These are phyloP conservation scores for Hylaeus anthracinus DNA, from an alignment of 1,140 invertebrate genomes.

Conservation along the genomic window DNA sequence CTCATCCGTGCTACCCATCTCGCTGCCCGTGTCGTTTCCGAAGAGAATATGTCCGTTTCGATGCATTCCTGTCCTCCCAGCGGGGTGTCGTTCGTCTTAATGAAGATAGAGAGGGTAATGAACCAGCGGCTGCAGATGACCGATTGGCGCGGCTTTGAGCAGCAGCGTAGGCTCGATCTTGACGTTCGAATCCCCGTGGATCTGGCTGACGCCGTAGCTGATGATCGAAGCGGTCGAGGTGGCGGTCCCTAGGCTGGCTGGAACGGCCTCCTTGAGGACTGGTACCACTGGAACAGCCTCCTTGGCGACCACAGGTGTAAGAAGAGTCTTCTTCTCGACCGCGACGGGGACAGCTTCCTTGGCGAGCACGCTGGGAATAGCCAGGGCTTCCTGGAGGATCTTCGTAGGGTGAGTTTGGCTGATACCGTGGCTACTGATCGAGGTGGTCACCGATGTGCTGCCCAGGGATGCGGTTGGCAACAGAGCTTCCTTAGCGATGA, in stretches of 20 bases:
- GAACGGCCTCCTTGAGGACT: not conserved
- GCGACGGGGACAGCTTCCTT: not conserved
- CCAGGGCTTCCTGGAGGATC: not conserved
- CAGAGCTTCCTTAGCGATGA: not conserved
- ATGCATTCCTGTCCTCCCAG: not conserved
- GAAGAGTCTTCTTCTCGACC: not conserved
- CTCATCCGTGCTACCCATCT: not conserved
- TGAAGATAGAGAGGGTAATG: not conserved
- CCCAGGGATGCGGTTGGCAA: not conserved
- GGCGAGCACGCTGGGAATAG: not conserved
- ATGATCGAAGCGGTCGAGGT: constrained; percentile 32
- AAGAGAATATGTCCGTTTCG: not conserved
- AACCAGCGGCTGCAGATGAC: not conserved
- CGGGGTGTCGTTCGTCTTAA: not conserved
- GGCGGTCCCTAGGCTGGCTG: not conserved
- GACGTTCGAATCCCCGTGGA: constrained; percentile 33
- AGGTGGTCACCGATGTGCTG: not conserved
- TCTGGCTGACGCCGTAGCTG: constrained; percentile 37
- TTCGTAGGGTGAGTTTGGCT: not conserved
- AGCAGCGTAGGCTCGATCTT: constrained; percentile 10
- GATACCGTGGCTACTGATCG: not conserved
- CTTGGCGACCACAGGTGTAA: not conserved
- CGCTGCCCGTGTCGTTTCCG: not conserved
- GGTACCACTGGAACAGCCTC: constrained; percentile 21
- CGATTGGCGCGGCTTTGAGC: not conserved